Percentiles rank a stretch among this genome's conserved stretches.
phyloP scores from a whole-genome alignment of 2,797 vertebrate genomes.

The Smutsia gigantea region DNA sequence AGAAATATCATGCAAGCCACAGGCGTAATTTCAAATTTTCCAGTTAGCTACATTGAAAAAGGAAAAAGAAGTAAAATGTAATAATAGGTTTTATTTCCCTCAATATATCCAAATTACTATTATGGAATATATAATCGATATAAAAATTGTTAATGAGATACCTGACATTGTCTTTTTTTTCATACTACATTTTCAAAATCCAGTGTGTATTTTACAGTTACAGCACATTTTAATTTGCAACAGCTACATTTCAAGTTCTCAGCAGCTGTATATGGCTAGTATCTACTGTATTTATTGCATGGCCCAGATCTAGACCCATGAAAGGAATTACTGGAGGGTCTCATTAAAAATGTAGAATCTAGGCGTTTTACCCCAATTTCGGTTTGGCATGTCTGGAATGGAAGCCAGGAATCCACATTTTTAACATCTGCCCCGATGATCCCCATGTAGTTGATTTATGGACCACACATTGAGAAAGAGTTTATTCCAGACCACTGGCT shows the following conservation, averaged over 20 bases:
- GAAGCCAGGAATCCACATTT: not conserved
- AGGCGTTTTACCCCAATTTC: not conserved
- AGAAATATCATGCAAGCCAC: not conserved
- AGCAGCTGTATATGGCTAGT: rapidly evolving
- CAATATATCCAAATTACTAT: not conserved
- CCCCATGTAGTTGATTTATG: not conserved
- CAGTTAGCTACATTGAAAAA: not conserved
- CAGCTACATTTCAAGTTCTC: not conserved
- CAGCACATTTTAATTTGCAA: not conserved
- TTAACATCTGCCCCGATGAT: not conserved
- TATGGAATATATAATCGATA: not conserved
- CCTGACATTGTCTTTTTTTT: not conserved
- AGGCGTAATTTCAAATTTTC: not conserved
- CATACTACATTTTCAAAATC: not conserved
- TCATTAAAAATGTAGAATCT: not conserved
- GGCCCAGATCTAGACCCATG: not conserved
- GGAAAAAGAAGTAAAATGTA: not conserved
- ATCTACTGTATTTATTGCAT: rapidly evolving
- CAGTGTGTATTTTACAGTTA: not conserved
- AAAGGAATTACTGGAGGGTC: not conserved
- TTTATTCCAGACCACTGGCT: not conserved
- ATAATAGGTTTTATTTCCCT: not conserved
- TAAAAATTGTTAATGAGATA: not conserved
- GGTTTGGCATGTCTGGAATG: not conserved
- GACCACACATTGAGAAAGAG: not conserved